Conservation (phyloP, 2,797 vertebrate genomes). For the Gadopsis marmoratus region DNA sequence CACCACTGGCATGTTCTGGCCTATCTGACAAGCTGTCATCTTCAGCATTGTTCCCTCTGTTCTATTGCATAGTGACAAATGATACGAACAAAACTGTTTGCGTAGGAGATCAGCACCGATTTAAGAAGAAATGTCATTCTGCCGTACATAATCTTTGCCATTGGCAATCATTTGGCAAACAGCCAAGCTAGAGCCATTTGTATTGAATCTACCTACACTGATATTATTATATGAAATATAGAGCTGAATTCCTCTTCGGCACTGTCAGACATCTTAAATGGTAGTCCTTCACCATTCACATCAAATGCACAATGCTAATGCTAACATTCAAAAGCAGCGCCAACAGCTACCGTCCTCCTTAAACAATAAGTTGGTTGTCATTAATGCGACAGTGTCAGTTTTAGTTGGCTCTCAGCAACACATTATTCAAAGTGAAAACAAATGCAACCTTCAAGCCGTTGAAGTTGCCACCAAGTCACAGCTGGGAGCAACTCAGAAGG, state of each 20-base stretch:
- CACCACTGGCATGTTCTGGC: conserved; percentile 73
- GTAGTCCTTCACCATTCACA: conserved; percentile 45
- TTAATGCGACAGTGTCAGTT: conserved; percentile 37
- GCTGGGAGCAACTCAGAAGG: conserved; percentile 65
- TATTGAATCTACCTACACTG: conserved; percentile 39
- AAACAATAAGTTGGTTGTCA: conserved; percentile 54
- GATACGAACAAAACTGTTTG: conserved; percentile 57
- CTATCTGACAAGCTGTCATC: conserved; percentile 81
- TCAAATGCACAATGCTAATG: conserved; percentile 36
- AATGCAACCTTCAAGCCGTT: conserved; percentile 65
- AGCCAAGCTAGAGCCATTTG: conserved; percentile 44
- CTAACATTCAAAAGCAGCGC: conserved; percentile 36
- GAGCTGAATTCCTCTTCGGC: conserved; percentile 15
- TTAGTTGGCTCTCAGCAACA: conserved; percentile 49
- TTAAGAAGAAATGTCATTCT: conserved; percentile 57
- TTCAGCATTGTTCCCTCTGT: conserved; percentile 71
- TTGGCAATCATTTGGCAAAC: conserved; percentile 42
- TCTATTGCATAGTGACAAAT: conserved; percentile 63
- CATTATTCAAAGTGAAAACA: conserved; percentile 63
- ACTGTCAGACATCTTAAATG: conserved; percentile 25
- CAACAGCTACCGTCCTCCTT: conserved; percentile 31
- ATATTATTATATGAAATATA: conserved; percentile 32
- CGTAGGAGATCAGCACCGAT: conserved; percentile 70
- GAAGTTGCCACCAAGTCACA: conserved; percentile 61
- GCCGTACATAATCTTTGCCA: conserved; percentile 60